Conservation (phyloP, 1,140 invertebrate genomes). For the Rhagoletis pomonella region DNA sequence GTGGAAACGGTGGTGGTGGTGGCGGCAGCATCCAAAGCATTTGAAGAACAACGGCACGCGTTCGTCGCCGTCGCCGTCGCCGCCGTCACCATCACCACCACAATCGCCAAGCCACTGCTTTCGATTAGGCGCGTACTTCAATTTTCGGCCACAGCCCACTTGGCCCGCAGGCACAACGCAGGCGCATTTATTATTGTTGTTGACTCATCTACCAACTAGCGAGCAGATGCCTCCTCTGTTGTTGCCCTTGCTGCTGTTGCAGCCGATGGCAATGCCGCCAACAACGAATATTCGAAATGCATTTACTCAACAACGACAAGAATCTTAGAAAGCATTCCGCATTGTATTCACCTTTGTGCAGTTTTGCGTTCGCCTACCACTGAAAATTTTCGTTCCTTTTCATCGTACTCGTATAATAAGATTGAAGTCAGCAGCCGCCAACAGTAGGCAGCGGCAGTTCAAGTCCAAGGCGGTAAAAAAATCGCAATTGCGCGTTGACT, state of each 20-base stretch:
- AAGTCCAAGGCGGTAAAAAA: background rate
- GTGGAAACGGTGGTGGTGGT: constrained; percentile 34
- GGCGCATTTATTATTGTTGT: background rate
- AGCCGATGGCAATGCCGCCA: constrained; percentile 47
- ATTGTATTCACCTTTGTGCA: constrained; percentile 50
- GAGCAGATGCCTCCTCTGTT: background rate
- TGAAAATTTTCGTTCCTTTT: constrained; percentile 11
- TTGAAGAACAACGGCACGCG: constrained; percentile 50
- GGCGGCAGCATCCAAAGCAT: constrained; percentile 45
- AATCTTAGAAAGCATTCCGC: constrained; percentile 53
- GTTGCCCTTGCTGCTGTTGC: background rate
- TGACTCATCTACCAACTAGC: constrained; percentile 22
- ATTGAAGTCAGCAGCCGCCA: background rate
- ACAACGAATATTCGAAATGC: constrained; percentile 50
- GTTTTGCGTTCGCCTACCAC: constrained; percentile 41
- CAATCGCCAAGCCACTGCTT: background rate
- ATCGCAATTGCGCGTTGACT: constrained; percentile 16
- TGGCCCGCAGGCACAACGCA: too few species aligned
- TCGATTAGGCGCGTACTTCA: constrained; percentile 1
- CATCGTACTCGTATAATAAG: background rate
- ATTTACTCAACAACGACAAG: constrained; percentile 53
- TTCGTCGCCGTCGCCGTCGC: background rate
- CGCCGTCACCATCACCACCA: background rate
- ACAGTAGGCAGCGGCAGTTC: background rate
- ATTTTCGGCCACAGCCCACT: background rate